These are phyloP conservation scores for Alfaro cultratus DNA, from an alignment of 2,797 vertebrate species.

Conservation along the genomic window DNA sequence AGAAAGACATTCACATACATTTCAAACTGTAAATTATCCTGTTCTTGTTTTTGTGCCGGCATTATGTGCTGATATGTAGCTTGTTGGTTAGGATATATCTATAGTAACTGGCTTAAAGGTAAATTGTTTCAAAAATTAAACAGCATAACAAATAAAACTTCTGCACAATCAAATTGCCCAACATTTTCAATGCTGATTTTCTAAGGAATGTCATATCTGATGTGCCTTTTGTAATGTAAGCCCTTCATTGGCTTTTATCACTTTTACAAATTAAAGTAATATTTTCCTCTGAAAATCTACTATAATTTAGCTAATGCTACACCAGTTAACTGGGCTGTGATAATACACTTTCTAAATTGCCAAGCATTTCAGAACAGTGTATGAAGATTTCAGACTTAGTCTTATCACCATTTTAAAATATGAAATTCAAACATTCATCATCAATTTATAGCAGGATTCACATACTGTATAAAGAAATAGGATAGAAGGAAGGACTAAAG, in stretches of 20 bases:
- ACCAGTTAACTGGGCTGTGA: not conserved
- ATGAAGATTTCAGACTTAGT: not conserved
- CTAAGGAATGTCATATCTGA: slow-evolving; percentile 6
- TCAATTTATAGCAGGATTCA: not conserved
- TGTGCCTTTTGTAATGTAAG: slow-evolving; percentile 41
- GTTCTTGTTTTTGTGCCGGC: slow-evolving; percentile 40
- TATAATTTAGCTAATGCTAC: not conserved
- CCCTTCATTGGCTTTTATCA: slow-evolving; percentile 34
- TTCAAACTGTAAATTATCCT: slow-evolving; percentile 25
- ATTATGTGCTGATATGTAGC: slow-evolving; percentile 24
- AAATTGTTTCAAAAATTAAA: slow-evolving; percentile 9
- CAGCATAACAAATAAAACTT: slow-evolving; percentile 17
- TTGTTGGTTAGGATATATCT: slow-evolving; percentile 17
- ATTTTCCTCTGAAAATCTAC: not conserved
- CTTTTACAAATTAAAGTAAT: not conserved
- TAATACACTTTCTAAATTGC: not conserved
- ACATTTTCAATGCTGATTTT: slow-evolving; percentile 24
- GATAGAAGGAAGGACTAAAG: not conserved
- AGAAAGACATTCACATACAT: slow-evolving; percentile 1
- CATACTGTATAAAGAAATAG: not conserved
- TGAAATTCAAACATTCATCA: not conserved
- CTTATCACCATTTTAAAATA: not conserved
- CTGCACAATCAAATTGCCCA: slow-evolving; percentile 53
- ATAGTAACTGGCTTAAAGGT: not conserved
- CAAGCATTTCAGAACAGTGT: not conserved